These are phyloP conservation scores for Gallirallus australis DNA, from an alignment of 2,797 vertebrate genomes.

Conservation along the genomic window DNA sequence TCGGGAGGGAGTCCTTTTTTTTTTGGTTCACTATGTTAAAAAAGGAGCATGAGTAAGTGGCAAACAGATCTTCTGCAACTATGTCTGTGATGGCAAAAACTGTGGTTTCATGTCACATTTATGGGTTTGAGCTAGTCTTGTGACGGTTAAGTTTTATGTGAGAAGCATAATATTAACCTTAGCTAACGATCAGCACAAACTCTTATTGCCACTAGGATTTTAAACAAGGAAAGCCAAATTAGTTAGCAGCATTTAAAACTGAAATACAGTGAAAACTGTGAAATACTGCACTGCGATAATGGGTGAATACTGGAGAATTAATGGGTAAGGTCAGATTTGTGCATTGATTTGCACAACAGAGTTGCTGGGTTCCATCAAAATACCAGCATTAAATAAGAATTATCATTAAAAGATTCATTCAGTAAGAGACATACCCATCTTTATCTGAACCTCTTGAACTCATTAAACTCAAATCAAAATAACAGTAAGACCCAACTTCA, in stretches of 20 bases:
- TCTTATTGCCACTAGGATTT: not conserved
- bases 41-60: not conserved
- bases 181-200: not conserved
- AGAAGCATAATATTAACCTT: not conserved
- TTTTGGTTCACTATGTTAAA: conserved; percentile 14
- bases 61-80: not conserved
- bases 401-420: not conserved
- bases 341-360: not conserved
- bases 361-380: not conserved
- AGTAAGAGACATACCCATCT: not conserved
- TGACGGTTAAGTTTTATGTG: not conserved
- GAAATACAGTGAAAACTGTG: not conserved
- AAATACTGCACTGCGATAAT: not conserved
- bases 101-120: not conserved
- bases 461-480: conserved; percentile 8
- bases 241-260: not conserved
- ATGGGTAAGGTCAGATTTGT: not conserved
- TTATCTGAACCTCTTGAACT: not conserved
- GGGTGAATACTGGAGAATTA: not conserved
- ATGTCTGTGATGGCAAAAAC: not conserved
- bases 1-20: not conserved
- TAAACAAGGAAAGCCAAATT: not conserved
- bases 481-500: not conserved
- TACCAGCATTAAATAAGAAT: not conserved
- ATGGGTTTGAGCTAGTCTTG: not conserved